A percentile compares a stretch with the other conserved stretches of the same genome.
phyloP scores from a whole-genome alignment of 2,888 invertebrate species.

The Phania funesta region DNA sequence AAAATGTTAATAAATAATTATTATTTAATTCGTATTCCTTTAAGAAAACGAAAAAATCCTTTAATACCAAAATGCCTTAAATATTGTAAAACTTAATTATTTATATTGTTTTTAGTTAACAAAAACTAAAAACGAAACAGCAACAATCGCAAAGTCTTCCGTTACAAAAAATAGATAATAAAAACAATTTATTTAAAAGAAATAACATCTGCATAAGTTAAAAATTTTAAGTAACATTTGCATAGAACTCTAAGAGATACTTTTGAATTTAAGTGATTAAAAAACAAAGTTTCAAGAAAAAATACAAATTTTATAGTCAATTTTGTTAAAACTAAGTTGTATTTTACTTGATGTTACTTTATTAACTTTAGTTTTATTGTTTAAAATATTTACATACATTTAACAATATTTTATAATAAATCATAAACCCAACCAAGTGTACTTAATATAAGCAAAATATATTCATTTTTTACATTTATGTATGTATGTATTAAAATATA shows the following conservation, averaged over 20 bases:
- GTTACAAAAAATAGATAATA: constrained; percentile 28
- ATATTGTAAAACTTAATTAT: constrained; percentile 9
- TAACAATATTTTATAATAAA: constrained; percentile 42
- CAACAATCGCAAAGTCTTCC: constrained; percentile 71
- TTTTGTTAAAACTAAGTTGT: constrained; percentile 42
- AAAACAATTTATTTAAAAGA: constrained; percentile 13
- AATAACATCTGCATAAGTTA: not conserved
- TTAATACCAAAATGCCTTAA: constrained; percentile 62
- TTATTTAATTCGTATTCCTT: constrained; percentile 3
- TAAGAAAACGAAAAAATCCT: constrained; percentile 39
- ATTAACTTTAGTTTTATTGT: not conserved
- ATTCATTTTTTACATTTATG: constrained; percentile 35
- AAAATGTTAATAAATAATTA: constrained; percentile 1
- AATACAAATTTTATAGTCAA: constrained; percentile 62
- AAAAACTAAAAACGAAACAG: constrained; percentile 54
- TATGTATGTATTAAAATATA: constrained; percentile 52
- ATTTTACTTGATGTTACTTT: constrained; percentile 32
- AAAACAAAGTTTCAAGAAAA: constrained; percentile 31
- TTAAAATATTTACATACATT: constrained; percentile 39
- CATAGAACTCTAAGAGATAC: constrained; percentile 8
- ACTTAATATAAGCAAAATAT: constrained; percentile 48
- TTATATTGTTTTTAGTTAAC: constrained; percentile 22
- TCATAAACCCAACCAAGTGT: constrained; percentile 45
- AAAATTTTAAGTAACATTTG: not conserved
- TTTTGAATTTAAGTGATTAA: constrained; percentile 32